phyloP scores from a whole-genome alignment of 23 tunicate species.

The Styela clava region DNA sequence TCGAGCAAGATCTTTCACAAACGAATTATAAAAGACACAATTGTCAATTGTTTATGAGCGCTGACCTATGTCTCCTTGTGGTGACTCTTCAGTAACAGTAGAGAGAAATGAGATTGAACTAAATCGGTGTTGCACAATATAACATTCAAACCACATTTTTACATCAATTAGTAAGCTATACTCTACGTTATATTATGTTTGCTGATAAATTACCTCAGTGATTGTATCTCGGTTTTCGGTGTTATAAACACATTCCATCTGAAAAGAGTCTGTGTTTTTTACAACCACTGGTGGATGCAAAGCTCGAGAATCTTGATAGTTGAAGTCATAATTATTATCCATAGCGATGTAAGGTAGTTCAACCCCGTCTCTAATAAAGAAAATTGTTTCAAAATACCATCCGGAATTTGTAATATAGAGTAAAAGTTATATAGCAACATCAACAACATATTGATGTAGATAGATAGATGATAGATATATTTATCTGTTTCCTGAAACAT shows the following conservation, averaged over 20 bases:
- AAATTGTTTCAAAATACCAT: not conserved
- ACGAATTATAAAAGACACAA: too few relatives aligned
- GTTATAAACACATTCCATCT: constrained; percentile 46
- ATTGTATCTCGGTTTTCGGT: constrained; percentile 21
- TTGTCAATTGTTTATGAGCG: too few relatives aligned
- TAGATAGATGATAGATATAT: not conserved
- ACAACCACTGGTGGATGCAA: constrained; percentile 20
- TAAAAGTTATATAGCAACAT: not conserved
- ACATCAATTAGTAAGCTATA: too few relatives aligned
- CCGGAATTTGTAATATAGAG: not conserved
- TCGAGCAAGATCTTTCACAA: too few relatives aligned
- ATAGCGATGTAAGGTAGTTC: constrained; percentile 42
- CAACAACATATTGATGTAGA: not conserved
- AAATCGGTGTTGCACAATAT: too few relatives aligned
- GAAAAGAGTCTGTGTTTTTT: constrained; percentile 32
- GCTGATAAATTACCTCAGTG: constrained; percentile 48
- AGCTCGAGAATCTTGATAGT: constrained; percentile 53
- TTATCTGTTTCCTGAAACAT: not conserved
- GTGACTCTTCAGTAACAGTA: too few relatives aligned
- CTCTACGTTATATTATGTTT: too few relatives aligned
- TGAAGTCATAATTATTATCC: constrained; percentile 53
- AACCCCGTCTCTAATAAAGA: constrained; percentile 16
- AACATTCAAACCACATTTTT: too few relatives aligned
- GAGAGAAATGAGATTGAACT: too few relatives aligned
- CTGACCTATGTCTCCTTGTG: too few relatives aligned